These are phyloP conservation scores for Equus quagga DNA, from an alignment of 2,113 vertebrate genomes.

Conservation along the genomic window DNA sequence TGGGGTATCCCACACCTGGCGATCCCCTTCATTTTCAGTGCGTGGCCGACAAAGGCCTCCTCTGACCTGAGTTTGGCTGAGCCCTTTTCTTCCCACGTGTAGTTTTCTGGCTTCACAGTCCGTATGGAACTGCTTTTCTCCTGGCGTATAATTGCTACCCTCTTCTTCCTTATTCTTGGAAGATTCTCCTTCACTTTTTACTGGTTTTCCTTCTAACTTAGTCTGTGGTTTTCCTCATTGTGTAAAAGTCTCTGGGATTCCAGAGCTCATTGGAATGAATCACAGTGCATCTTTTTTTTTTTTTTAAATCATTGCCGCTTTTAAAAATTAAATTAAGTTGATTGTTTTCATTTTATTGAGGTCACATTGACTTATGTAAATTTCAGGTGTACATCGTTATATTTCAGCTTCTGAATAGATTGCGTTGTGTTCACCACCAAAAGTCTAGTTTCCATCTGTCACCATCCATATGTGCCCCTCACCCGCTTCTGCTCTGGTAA, in stretches of 20 bases:
- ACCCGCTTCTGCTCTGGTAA: too few species aligned
- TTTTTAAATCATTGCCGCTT: too few species aligned
- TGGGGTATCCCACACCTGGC: not conserved
- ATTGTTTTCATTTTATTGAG: too few species aligned
- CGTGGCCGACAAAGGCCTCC: not conserved
- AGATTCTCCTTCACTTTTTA: slow-evolving; percentile 29
- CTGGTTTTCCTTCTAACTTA: slow-evolving; percentile 9
- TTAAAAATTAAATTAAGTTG: too few species aligned
- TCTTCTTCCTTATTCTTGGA: not conserved
- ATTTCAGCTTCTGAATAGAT: too few species aligned
- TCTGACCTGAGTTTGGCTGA: not conserved
- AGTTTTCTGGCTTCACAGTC: slow-evolving; percentile 4
- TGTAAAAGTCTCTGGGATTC: slow-evolving; percentile 22
- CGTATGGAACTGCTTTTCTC: not conserved
- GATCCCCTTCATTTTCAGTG: not conserved
- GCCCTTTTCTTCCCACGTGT: not conserved
- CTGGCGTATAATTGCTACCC: not conserved
- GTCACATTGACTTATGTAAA: too few species aligned
- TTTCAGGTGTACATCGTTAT: too few species aligned
- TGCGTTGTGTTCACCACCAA: too few species aligned
- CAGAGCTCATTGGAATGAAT: not conserved
- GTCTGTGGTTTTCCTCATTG: not conserved
- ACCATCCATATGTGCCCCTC: too few species aligned
- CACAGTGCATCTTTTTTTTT: not conserved
- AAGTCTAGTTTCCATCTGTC: too few species aligned